Evolutionary conservation across 2,113 vertebrate genomes (phyloP), one percentile per base, ranked within the genome.

Genomic region (Zapornia atra): DNA sequence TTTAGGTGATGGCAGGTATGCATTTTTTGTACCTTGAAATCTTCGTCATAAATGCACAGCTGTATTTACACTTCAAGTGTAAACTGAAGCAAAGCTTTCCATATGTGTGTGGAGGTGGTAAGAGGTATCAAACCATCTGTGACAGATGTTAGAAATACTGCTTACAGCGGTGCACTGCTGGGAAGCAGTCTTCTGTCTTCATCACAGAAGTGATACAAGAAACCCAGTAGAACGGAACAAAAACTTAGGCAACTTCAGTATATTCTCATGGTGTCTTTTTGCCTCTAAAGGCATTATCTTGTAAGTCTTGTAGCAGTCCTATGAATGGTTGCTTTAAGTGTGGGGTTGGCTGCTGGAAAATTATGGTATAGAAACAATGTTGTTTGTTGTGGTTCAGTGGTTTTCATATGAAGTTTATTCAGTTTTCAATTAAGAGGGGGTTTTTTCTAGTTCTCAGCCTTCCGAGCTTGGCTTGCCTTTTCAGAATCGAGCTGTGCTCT

Each of bases 311-410:
- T 44, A 88, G 63, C 40, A 77, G 40, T 77, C 14, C 5, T 88
- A 0, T 63, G 76, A 77, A 73, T 26, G 25, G 40, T 54, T 92
- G 36, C 46, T 90, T 48, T 59, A 50, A 77, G 51, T 20, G 22
- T 46, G 31, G 25, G 38, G 12, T 24, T 82, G 63, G 6, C 54
- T 66, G 40, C 63, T 93, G 53, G 61, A 82, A 86, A 84, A 76
- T 76, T 10, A 26, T 10, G 12, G 73, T 86, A 8, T 86, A 63
- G 87, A 76, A 91, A 61, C 78, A 19, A 28, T 31, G 34, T 40
- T 85, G 46, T 85, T 94, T 94, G 71, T 89, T 95, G 81, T 82
- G 87, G 78, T 90, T 95, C 44, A 15, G 70, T 90, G 82, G 63
- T 82, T 96, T 94, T 82, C 73, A 72, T 61, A 91, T 82, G 57